phyloP scores from a whole-genome alignment of 2,113 vertebrate species.

The Talpa occidentalis region DNA sequence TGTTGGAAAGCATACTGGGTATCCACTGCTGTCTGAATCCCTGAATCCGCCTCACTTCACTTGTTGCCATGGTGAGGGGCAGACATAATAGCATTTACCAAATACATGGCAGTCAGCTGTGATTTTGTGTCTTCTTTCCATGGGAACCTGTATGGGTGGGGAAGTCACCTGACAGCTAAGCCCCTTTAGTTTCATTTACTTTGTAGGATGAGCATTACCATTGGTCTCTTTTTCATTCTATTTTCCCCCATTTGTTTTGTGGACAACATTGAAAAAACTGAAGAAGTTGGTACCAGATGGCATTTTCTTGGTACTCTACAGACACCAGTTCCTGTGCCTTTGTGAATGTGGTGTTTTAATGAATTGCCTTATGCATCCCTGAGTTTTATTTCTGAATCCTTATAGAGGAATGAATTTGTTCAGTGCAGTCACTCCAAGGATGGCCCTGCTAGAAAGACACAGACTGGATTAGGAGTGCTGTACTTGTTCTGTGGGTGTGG shows the following conservation, averaged over 20 bases:
- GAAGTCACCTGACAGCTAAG: not conserved
- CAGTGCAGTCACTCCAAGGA: not conserved
- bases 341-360: conserved; percentile 64
- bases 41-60: not conserved
- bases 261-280: conserved; percentile 34
- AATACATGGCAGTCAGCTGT: not conserved
- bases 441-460: not conserved
- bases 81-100: conserved; percentile 36
- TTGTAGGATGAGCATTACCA: not conserved
- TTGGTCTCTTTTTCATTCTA: not conserved
- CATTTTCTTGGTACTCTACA: not conserved
- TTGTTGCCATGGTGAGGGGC: conserved; percentile 64
- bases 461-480: rapidly evolving
- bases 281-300: conserved; percentile 66
- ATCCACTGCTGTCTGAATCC: not conserved
- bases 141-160: not conserved
- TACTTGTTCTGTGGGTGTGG: not conserved
- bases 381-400: conserved; percentile 57
- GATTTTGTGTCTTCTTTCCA: conserved; percentile 25
- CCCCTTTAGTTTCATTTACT: not conserved
- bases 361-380: conserved; percentile 42
- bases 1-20: not conserved
- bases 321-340: conserved; percentile 44
- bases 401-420: not conserved
- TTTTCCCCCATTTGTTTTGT: not conserved